Evolutionary conservation across 92 coral and sea anemone genomes (phyloP), one percentile per base, ranked within the genome.

Genomic region (Epizoanthus scotinus): DNA sequence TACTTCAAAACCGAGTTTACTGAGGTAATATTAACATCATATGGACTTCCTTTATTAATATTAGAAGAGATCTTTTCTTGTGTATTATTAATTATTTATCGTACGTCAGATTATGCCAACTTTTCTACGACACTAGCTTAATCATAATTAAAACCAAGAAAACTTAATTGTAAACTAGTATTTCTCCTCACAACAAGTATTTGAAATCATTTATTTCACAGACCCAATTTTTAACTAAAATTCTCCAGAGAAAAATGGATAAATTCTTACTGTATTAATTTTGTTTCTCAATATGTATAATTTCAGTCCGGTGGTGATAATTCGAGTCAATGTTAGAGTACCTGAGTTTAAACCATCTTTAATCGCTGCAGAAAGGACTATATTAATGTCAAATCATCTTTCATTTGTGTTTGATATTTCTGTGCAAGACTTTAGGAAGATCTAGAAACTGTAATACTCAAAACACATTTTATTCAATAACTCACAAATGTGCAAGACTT

Each of bases 61-160:
- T 25, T 63, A 8, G 67, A 63, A 24, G 12, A 34, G 40, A 34
- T 34, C 40, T 29, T 29, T 64, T 2, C 42, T 20, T 64, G 21
- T 64, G 70, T 64, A 14, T 25, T 64, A 64, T 64, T 44, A 17
- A 64, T 29, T 64, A 64, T 64, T 12, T 29, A 62, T 62, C 38
- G 31, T 3, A 20, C 38, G 67, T 0, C 40, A 34, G 40, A 25
- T 64, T 64, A 64, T 64, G 19, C 28, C 70, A 64, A 29, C 70
- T 64, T 64, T 27, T 27, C 70, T 29, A n/a, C 44, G n/a, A 3
- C n/a, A 19, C 21, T 27, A 64, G 42, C 13, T 31, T 64, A 64
- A 15, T 64, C 29, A 64, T 17, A 9, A 64, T 29, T 27, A 9
- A 22, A 64, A 64, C 42, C 47, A 15, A 38, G 44, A 64, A 64